These are phyloP conservation scores for Sebastes kiyomatsui DNA, from an alignment of 2,797 vertebrate species.

Conservation along the genomic window DNA sequence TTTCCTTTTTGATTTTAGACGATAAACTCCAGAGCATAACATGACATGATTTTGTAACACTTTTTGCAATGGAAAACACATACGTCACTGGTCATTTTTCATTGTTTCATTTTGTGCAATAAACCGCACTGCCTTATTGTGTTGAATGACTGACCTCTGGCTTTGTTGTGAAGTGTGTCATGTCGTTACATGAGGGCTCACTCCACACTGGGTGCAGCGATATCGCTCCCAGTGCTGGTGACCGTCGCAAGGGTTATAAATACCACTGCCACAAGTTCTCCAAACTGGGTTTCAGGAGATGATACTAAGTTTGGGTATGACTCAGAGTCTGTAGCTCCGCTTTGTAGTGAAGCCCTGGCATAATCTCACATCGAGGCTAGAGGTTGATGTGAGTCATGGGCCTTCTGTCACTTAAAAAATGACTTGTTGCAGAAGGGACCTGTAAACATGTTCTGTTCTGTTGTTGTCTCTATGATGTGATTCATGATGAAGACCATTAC, in stretches of 20 bases:
- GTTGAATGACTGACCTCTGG: slow-evolving; percentile 28
- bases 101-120: not conserved
- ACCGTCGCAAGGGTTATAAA: slow-evolving; percentile 73
- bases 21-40: not conserved
- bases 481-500: not conserved
- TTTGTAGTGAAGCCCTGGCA: slow-evolving; percentile 65
- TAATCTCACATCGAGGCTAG: slow-evolving; percentile 57
- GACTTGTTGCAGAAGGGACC: slow-evolving; percentile 18
- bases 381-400: slow-evolving; percentile 45
- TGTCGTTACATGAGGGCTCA: slow-evolving; percentile 59
- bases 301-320: slow-evolving; percentile 83
- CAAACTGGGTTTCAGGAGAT: slow-evolving; percentile 74
- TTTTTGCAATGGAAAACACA: not conserved
- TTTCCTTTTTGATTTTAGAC: not conserved
- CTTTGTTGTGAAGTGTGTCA: slow-evolving; percentile 58
- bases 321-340: slow-evolving; percentile 72
- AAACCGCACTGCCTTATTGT: not conserved
- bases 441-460: not conserved
- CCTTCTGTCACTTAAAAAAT: slow-evolving; percentile 38
- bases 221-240: slow-evolving; percentile 53
- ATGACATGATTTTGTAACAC: not conserved
- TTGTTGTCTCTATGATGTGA: not conserved
- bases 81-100: not conserved
- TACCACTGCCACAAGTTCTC: slow-evolving; percentile 71
- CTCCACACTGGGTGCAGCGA: slow-evolving; percentile 46